Base-by-base conservation (phyloP, 2,888 invertebrate species). In the Rhopalosiphum nymphaeae region DNA sequence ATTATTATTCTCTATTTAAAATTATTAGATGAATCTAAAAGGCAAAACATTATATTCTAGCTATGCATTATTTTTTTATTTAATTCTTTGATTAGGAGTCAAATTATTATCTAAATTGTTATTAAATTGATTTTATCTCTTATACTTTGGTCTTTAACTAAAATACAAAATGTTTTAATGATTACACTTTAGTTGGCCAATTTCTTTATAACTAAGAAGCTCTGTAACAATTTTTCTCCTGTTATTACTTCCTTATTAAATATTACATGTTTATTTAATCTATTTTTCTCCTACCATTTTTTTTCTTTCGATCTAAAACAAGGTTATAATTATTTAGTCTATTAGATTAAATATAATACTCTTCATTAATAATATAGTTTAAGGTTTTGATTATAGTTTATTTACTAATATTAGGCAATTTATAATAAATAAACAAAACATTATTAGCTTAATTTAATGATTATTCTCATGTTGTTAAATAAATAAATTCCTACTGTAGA, bases 231-330 rank as follows among this genome's bases (percentile, higher is more conserved):
- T 88, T 87, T 42, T 67, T 36, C n/a, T 89, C 25, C 25, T 29
- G 16, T 86, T 57, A 93, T 90, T 85, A 90, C 61, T 90, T 93
- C 93, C 93, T 93, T 85, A 93, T 90, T 93, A 90, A 89, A 88
- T 11, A 57, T 13, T 90, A 93, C 1, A 78, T 89, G 44, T 78
- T 93, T 78, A 78, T 56, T 78, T 44, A 42, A 44, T 36, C 36
- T 3, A 11, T n/a, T 57, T 89, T 53, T 85, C 29, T 78, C 78
- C 36, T 44, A 85, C 44, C 13, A 46, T 86, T 46, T 86, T 13
- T 13, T 86, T 44, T 46, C 1, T 78, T 78, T 36, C 0, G 0
- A n/a, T 44, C 29, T 7, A 29, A 46, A 29, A 46, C 26, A 13
- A 46, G 11, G 5, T 86, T 44, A 86, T 78, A 25, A 78, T 86